Evolutionary conservation across 1,140 invertebrate species (phyloP), one percentile per base, ranked within the genome.

Genomic region (Leptinotarsa texana): DNA sequence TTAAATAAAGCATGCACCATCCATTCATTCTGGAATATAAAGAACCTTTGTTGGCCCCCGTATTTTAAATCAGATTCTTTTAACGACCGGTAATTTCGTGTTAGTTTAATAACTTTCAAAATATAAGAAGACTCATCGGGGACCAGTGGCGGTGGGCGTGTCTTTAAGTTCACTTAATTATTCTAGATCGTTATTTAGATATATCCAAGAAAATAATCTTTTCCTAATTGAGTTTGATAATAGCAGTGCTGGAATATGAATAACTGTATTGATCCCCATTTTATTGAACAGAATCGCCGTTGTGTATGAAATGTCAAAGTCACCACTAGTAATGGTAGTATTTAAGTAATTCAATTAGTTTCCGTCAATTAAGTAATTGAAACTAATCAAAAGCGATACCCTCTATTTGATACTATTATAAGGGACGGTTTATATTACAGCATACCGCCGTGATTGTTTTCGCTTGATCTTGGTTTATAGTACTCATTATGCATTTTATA

Each of bases 131-230:
- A 57, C 51, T n/a, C 51, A 57, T 57, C 51, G 51, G 13, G 51
- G 51, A 57, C 51, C 51, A 57, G 51, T 57, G 51, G 51, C 51
- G n/a, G 51, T 57, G 51, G 51, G 51, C 17, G 51, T 57, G 51
- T 18, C n/a, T 57, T 5, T 0, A 57, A n/a, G 13, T 57, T 57
- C 51, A 57, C 51, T 15, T 57, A 57, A 57, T 57, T 57, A 57
- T 57, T 57, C 51, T 57, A 57, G 51, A 57, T 57, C 51, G 51
- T 57, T 57, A 57, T 57, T 57, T 57, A 57, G 51, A 57, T 57
- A 57, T n/a, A 57, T 57, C 51, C 51, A 57, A 57, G 51, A 57
- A 57, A 57, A 57, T 57, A 57, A n/a, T 57, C 51, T 57, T 18
- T 11, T 57, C 51, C 51, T 57, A 15, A 57, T 57, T 57, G 51